Evolutionary conservation across 2,113 vertebrate genomes (phyloP).

Genomic region (Limnothrissa miodon): DNA sequence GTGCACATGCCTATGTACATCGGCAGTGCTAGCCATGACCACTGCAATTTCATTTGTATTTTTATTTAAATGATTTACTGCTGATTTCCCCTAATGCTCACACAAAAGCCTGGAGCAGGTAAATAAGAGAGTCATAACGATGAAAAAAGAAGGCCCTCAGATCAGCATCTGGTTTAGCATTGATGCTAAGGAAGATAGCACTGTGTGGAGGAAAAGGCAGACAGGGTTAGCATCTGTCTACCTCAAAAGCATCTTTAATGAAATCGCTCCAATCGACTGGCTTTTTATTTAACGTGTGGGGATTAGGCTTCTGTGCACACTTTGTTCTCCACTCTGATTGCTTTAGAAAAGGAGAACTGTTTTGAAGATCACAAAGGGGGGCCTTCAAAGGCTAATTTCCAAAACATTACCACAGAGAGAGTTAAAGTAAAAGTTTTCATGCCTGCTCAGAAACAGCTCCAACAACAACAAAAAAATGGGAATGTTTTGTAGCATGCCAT

Average conservation of each 20-base stretch:
- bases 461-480: not conserved
- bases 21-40: not conserved
- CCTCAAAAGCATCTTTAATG: constrained; percentile 52
- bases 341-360: constrained; percentile 42
- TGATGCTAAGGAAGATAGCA: not conserved
- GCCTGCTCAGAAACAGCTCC: constrained; percentile 36
- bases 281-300: constrained; percentile 47
- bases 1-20: not conserved
- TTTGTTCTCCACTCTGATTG: constrained; percentile 54
- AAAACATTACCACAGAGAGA: constrained; percentile 55
- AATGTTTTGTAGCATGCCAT: not conserved
- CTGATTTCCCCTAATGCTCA: not conserved
- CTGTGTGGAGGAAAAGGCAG: constrained; percentile 12
- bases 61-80: too few relatives aligned
- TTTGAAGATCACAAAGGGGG: constrained; percentile 53
- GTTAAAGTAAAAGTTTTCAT: constrained; percentile 44
- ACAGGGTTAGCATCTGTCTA: constrained; percentile 32
- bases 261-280: constrained; percentile 51
- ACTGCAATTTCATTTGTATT: too few relatives aligned
- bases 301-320: constrained; percentile 43
- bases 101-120: not conserved
- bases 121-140: not conserved
- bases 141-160: not conserved
- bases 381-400: constrained; percentile 59
- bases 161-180: not conserved